Percentiles rank a stretch among this genome's conserved stretches.
Evolutionary conservation across 1,140 invertebrate genomes (phyloP).

Genomic region (Acromyrmex charruanus): DNA sequence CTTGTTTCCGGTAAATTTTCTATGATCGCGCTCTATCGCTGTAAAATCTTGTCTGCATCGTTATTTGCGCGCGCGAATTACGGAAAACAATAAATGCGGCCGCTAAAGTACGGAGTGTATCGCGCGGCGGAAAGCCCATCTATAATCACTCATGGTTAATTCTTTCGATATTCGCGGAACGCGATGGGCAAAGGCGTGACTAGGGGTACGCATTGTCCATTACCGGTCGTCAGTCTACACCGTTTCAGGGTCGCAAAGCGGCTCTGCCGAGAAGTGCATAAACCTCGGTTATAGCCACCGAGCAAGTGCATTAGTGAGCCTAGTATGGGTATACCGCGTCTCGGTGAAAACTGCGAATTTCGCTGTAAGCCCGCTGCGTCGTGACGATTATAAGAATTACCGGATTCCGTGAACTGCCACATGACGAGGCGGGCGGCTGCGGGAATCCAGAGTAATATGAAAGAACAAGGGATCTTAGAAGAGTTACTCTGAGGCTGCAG

Average conservation of each 20-base stretch:
- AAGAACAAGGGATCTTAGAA: background rate
- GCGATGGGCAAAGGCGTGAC: conserved; percentile 48
- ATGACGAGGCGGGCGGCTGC: background rate
- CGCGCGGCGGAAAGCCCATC: conserved; percentile 12
- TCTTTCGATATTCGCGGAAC: conserved; percentile 62
- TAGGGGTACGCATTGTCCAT: conserved; percentile 47
- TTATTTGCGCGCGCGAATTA: conserved; percentile 45
- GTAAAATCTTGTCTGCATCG: conserved; percentile 53
- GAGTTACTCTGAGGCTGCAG: background rate
- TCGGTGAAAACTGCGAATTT: conserved; percentile 59
- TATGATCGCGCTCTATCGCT: conserved; percentile 26
- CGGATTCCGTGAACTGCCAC: conserved; percentile 50
- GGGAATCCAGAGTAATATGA: background rate
- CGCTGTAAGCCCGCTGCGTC: conserved; percentile 16
- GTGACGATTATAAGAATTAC: conserved; percentile 51
- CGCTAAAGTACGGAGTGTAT: conserved; percentile 26
- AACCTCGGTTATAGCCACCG: conserved; percentile 49
- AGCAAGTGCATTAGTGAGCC: conserved; percentile 15
- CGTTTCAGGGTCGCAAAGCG: conserved; percentile 5
- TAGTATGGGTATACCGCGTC: conserved; percentile 50
- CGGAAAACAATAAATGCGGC: conserved; percentile 53
- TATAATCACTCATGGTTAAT: conserved; percentile 60
- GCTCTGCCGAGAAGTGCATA: conserved; percentile 51
- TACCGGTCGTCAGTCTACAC: conserved; percentile 47
- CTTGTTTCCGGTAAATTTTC: conserved; percentile 14